These are phyloP conservation scores for Epinephelus coioides DNA, from an alignment of 2,797 vertebrate genomes.

Conservation along the genomic window DNA sequence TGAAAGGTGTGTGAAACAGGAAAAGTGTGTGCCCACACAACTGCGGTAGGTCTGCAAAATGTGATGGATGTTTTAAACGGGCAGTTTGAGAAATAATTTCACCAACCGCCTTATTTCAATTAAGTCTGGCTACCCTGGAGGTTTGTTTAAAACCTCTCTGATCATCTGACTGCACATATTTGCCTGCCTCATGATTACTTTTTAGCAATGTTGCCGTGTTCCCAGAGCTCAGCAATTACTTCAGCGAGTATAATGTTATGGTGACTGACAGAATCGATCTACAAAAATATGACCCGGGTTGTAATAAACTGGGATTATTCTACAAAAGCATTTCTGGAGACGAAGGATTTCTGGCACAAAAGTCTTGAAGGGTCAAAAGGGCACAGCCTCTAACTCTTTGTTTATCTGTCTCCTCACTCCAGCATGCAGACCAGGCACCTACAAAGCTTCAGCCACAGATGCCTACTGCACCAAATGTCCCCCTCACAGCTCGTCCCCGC, in stretches of 20 bases:
- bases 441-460: constrained; percentile 88
- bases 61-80: not conserved
- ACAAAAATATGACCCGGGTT: constrained; percentile 2
- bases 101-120: not conserved
- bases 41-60: not conserved
- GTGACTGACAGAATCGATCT: constrained; percentile 10
- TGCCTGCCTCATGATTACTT: not conserved
- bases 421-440: constrained; percentile 88
- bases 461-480: constrained; percentile 90
- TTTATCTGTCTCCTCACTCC: constrained; percentile 29
- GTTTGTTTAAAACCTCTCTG: constrained; percentile 23
- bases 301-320: constrained; percentile 15
- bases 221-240: constrained; percentile 28
- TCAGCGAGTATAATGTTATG: not conserved
- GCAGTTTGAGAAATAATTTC: not conserved
- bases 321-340: constrained; percentile 6
- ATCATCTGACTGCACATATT: constrained; percentile 19
- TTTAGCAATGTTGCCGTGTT: constrained; percentile 3
- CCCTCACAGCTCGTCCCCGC: constrained; percentile 87
- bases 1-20: constrained; percentile 7
- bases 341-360: constrained; percentile 8
- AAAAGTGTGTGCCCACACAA: not conserved
- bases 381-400: not conserved
- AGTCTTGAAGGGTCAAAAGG: not conserved
- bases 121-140: constrained; percentile 1